Evolutionary conservation across 2,113 vertebrate genomes (phyloP).

Genomic region (Rhombomys opimus): DNA sequence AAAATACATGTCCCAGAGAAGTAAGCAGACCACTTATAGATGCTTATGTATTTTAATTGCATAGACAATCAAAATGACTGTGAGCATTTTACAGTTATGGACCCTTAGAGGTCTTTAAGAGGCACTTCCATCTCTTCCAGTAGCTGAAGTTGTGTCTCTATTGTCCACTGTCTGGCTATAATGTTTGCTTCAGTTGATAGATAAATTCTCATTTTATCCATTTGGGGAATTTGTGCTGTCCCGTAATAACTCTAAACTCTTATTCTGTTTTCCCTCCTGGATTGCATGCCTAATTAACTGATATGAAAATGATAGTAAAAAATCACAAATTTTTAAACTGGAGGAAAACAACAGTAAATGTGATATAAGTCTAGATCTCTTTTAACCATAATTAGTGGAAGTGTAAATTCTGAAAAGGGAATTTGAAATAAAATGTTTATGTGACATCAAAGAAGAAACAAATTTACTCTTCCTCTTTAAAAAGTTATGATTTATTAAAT

Average conservation of each 20-base stretch:
- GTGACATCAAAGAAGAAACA: conserved; percentile 14
- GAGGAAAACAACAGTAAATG: conserved; percentile 66
- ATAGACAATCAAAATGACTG: conserved; percentile 32
- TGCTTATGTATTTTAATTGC: conserved; percentile 59
- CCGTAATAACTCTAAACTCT: conserved; percentile 44
- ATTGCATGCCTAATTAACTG: conserved; percentile 70
- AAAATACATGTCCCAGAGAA: conserved; percentile 45
- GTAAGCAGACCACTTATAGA: not conserved
- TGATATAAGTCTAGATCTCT: conserved; percentile 45
- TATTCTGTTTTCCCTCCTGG: conserved; percentile 34
- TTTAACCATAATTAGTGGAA: not conserved
- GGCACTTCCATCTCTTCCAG: not conserved
- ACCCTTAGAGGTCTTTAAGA: conserved; percentile 50
- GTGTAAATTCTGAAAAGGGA: conserved; percentile 38
- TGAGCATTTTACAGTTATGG: conserved; percentile 63
- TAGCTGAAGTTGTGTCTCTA: not conserved
- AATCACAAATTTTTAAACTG: conserved; percentile 66
- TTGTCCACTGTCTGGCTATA: not conserved
- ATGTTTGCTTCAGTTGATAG: not conserved
- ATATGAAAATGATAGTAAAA: conserved; percentile 65
- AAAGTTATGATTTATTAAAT: conserved; percentile 9
- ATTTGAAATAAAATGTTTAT: conserved; percentile 3
- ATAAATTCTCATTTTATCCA: conserved; percentile 49
- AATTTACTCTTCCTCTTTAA: not conserved
- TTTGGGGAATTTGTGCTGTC: conserved; percentile 65